phyloP scores from a whole-genome alignment of 2,113 vertebrate species.

The Salvelinus namaycush region DNA sequence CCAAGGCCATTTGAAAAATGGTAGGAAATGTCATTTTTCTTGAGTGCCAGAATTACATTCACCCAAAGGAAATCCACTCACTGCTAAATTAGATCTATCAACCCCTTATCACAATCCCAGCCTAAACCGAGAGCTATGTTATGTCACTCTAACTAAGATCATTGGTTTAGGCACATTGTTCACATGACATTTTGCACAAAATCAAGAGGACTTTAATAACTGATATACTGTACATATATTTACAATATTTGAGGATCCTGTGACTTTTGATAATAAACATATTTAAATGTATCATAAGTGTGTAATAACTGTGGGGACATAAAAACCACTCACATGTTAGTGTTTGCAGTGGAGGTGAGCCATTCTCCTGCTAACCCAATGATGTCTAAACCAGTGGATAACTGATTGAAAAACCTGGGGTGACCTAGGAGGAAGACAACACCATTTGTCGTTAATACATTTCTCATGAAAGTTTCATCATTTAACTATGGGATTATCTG shows the following conservation, averaged over 20 bases:
- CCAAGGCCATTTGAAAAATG: slow-evolving; percentile 16
- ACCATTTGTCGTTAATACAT: not conserved
- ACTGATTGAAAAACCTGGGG: slow-evolving; percentile 98
- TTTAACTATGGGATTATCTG: slow-evolving; percentile 27
- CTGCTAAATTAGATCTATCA: not conserved
- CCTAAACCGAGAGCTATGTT: not conserved
- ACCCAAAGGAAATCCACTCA: not conserved
- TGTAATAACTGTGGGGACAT: not conserved
- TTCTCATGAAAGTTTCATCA: not conserved
- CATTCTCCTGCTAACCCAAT: slow-evolving; percentile 96
- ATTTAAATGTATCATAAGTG: too few species aligned
- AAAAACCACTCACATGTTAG: slow-evolving; percentile 89
- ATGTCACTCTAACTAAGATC: not conserved
- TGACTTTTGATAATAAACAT: not conserved
- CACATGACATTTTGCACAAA: not conserved
- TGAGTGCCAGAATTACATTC: slow-evolving; percentile 12
- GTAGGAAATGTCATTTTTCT: slow-evolving; percentile 11
- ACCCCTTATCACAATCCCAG: not conserved
- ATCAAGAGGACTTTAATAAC: not conserved
- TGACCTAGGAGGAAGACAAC: slow-evolving; percentile 80
- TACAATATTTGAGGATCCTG: not conserved
- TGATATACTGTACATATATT: not conserved
- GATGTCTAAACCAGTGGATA: slow-evolving; percentile 94
- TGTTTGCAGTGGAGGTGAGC: slow-evolving; percentile 97
- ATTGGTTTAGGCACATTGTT: not conserved